These are phyloP conservation scores for Holothuria leucospilota DNA, from an alignment of 53 echinoderm and acorn worm genomes.

Conservation along the genomic window DNA sequence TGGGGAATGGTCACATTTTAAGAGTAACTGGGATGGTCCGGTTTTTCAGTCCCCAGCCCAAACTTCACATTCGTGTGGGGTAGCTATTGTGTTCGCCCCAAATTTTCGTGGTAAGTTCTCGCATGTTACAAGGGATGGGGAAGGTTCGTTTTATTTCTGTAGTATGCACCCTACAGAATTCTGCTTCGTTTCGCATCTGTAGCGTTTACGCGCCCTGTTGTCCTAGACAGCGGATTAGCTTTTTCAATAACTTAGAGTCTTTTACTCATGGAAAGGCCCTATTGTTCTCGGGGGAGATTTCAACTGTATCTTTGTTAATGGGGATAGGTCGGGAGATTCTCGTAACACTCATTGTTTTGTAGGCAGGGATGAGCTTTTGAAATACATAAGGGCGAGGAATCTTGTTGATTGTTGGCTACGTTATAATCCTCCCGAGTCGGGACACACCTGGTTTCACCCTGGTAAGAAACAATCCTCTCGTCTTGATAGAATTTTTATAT, in stretches of 20 bases:
- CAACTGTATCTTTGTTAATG: not conserved
- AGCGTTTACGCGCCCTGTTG: too few species aligned
- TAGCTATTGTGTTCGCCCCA: slow-evolving; percentile 4
- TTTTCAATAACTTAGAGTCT: too few species aligned
- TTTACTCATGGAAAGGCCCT: not conserved
- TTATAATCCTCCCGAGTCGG: too few species aligned
- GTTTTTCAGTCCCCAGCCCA: not conserved
- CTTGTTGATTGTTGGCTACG: too few species aligned
- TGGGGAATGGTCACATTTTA: not conserved
- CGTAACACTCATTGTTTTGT: too few species aligned
- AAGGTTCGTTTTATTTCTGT: slow-evolving; percentile 18
- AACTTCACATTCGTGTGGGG: slow-evolving; percentile 1
- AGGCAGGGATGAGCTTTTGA: too few species aligned
- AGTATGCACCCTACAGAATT: not conserved
- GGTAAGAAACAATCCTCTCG: not conserved
- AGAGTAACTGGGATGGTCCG: not conserved
- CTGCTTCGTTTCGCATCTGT: too few species aligned
- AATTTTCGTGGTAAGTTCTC: too few species aligned
- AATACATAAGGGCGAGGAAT: not conserved
- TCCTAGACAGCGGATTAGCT: too few species aligned
- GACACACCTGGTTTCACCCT: too few species aligned
- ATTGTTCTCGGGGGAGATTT: not conserved
- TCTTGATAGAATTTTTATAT: too few species aligned
- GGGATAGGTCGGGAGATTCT: not conserved
- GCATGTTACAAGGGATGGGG: too few species aligned